phyloP scores from a whole-genome alignment of 2,113 vertebrate genomes.

The Pedionomus torquatus region DNA sequence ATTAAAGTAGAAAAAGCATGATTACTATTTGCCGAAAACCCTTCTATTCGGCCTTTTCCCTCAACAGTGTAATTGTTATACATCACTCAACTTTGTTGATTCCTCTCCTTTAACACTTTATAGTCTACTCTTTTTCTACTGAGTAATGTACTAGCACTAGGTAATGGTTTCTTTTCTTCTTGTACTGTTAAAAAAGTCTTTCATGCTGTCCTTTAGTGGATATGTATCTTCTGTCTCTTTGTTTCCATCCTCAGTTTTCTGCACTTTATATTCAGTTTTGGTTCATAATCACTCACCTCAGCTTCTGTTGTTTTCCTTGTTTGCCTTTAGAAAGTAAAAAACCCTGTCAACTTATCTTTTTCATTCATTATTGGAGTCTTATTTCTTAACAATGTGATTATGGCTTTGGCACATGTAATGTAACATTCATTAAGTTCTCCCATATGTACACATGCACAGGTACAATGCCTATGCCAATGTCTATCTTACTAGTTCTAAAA shows the following conservation, averaged over 20 bases:
- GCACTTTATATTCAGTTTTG: not conserved
- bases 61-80: not conserved
- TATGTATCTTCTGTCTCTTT: not conserved
- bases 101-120: not conserved
- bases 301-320: not conserved
- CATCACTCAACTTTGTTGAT: not conserved
- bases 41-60: not conserved
- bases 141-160: not conserved
- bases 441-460: not conserved
- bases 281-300: not conserved
- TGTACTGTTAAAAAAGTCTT: not conserved
- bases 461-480: not conserved
- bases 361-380: not conserved
- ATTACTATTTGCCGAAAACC: not conserved
- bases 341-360: fast-evolving
- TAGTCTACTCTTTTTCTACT: not conserved
- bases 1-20: not conserved
- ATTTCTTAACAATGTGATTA: not conserved
- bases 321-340: not conserved
- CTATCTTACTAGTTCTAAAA: not conserved
- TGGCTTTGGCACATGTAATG: not conserved
- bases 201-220: not conserved
- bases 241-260: not conserved
- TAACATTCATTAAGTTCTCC: not conserved
- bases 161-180: not conserved